Evolutionary conservation across 1,140 invertebrate species (phyloP), one percentile per base, ranked within the genome.

Genomic region (Neodiprion lecontei): DNA sequence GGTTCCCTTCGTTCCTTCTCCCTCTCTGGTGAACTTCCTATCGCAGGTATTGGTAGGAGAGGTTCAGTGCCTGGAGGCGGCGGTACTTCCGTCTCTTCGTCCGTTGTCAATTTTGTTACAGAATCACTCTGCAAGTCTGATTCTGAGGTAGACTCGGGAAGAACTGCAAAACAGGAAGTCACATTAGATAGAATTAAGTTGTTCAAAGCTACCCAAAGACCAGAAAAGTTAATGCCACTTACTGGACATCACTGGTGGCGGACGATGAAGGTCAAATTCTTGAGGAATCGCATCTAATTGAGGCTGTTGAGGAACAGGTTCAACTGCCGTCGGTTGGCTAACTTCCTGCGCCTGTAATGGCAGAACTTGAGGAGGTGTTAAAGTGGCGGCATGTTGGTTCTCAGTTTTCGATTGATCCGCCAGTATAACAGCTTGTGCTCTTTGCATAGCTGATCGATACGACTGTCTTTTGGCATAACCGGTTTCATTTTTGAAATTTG

Each of bases 401-500:
- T 85, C 78, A 12, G 69, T 48, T 77, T 84, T 86, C 53, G 75
- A 72, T 48, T 61, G 81, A 70, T 78, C 83, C 67, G 8, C 53
- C 65, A 72, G 69, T 7, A 75, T 68, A 9, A 65, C 71, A 75
- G 72, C 66, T 74, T 77, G 79, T 76, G 79, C 77, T 77, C 79
- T 77, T 77, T 83, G 78, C 71, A 49, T 49, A 48, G 81, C 48
- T 48, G 80, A 72, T 72, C 82, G 83, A 70, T 83, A 82, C 9
- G 77, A 77, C 48, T 84, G 82, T 65, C 85, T 81, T 70, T 88
- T 89, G 9, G 90, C 91, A 83, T 97, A 97, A 0, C 96, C 96
- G 40, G 95, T 96, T 81, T 96, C 95, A 86, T 97, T 98, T 76
- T 94, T 95, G 84, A 97, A 98, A 79, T 94, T 93, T 68, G 93